Conservation (phyloP, 2,888 invertebrate species). For the Eupithecia inturbata region DNA sequence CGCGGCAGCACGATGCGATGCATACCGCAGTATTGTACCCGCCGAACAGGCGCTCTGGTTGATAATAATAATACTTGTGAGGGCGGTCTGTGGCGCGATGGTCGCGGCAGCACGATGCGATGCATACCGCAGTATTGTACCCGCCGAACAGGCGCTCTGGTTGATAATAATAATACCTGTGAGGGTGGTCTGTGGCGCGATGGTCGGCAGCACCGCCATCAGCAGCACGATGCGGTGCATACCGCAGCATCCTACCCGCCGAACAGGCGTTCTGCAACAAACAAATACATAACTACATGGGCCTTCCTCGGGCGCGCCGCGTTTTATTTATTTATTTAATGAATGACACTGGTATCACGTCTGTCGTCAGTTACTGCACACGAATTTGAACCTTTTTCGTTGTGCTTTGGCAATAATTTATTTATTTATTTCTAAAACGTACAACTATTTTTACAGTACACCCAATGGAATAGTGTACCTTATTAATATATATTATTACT, state of each 20-base stretch:
- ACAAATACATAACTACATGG: background rate
- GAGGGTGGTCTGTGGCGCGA: conserved; percentile 64
- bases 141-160: conserved; percentile 69
- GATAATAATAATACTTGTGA: conserved; percentile 56
- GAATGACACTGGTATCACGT: too few relatives aligned
- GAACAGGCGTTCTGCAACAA: conserved; percentile 66
- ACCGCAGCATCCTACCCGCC: conserved; percentile 81
- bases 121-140: conserved; percentile 82
- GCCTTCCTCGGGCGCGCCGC: too few relatives aligned
- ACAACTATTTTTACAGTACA: too few relatives aligned
- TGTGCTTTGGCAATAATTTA: too few relatives aligned
- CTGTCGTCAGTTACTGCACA: too few relatives aligned
- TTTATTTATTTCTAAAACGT: too few relatives aligned
- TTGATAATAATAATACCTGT: conserved; percentile 54
- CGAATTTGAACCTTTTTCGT: too few relatives aligned
- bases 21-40: conserved; percentile 83
- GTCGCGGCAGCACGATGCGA: conserved; percentile 72
- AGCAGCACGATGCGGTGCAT: conserved; percentile 76
- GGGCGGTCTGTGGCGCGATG: conserved; percentile 65
- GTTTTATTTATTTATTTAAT: too few relatives aligned
- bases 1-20: conserved; percentile 72
- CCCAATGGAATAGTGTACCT: too few relatives aligned
- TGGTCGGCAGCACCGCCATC: conserved; percentile 74
- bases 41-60: conserved; percentile 71
- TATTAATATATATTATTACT: too few relatives aligned